Evolutionary conservation across 2,113 vertebrate species (phyloP).

Genomic region (Paradisaea rubra): DNA sequence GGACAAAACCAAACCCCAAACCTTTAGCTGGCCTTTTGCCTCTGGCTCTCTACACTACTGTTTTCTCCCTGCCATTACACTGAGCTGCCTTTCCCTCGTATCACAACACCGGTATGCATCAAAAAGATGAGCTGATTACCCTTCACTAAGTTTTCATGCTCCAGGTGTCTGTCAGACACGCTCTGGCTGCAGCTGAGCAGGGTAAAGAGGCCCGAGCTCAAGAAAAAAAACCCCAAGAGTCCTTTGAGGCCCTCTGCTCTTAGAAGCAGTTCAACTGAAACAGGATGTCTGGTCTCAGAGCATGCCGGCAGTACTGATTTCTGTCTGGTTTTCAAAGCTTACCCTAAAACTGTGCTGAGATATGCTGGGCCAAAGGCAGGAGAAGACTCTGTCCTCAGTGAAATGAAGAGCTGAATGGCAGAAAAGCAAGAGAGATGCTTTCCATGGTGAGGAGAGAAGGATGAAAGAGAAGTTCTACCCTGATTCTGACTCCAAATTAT

Average conservation of each 20-base stretch:
- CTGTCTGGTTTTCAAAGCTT: neutral
- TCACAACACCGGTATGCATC: neutral
- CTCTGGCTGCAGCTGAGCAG: neutral
- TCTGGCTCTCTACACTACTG: neutral
- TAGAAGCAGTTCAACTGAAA: neutral
- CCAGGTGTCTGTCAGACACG: neutral
- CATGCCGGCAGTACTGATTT: neutral
- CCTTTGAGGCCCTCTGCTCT: neutral
- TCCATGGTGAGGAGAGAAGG: neutral
- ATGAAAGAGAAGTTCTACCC: neutral
- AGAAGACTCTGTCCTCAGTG: neutral
- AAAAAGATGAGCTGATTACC: neutral
- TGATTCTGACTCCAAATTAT: neutral
- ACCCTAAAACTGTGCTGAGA: neutral
- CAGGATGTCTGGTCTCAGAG: constrained; percentile 19
- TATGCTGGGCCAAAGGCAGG: neutral
- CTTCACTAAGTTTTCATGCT: neutral
- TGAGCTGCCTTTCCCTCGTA: neutral
- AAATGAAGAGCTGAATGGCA: neutral
- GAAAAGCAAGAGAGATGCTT: neutral
- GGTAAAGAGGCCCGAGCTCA: neutral
- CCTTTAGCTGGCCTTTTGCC: neutral
- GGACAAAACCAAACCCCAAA: neutral
- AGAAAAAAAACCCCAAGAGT: neutral
- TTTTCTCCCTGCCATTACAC: neutral